Conservation (phyloP, 2,113 vertebrate species). For the Danionella cerebrum region DNA sequence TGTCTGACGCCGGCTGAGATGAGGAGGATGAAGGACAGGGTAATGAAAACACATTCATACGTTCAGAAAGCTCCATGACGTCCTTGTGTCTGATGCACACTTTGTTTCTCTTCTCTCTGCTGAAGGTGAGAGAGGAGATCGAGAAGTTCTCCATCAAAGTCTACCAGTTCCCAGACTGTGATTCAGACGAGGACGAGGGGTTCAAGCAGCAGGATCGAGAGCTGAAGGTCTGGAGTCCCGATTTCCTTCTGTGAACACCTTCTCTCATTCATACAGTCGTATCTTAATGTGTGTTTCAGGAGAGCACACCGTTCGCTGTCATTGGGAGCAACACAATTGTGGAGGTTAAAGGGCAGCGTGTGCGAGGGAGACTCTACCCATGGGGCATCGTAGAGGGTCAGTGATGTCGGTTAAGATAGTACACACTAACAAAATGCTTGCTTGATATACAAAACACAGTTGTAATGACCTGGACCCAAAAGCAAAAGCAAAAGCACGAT, state of each 20-base stretch:
- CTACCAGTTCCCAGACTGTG: slow-evolving; percentile 62
- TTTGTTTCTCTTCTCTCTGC: neutral
- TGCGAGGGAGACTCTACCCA: slow-evolving; percentile 60
- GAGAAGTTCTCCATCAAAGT: slow-evolving; percentile 58
- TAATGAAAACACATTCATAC: slow-evolving; percentile 43
- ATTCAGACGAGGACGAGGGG: slow-evolving; percentile 63
- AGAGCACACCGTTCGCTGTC: slow-evolving; percentile 61
- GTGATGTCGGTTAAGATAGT: too few species aligned
- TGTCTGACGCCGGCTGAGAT: slow-evolving; percentile 81
- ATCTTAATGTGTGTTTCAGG: slow-evolving; percentile 39
- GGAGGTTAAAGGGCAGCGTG: slow-evolving; percentile 53
- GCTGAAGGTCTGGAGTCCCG: slow-evolving; percentile 50
- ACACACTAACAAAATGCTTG: too few species aligned
- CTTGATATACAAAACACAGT: too few species aligned
- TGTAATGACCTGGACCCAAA: too few species aligned
- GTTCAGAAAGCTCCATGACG: too few species aligned
- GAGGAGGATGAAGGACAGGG: slow-evolving; percentile 83
- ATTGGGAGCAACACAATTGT: slow-evolving; percentile 63
- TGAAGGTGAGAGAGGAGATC: slow-evolving; percentile 59
- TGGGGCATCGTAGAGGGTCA: slow-evolving; percentile 64
- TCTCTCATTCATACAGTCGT: too few species aligned
- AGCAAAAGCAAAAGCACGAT: too few species aligned
- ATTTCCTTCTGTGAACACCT: too few species aligned
- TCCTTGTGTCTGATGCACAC: too few species aligned
- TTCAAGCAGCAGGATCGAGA: slow-evolving; percentile 57